These are phyloP conservation scores for Bellardia pandia DNA, from an alignment of 2,888 invertebrate species.

Conservation along the genomic window DNA sequence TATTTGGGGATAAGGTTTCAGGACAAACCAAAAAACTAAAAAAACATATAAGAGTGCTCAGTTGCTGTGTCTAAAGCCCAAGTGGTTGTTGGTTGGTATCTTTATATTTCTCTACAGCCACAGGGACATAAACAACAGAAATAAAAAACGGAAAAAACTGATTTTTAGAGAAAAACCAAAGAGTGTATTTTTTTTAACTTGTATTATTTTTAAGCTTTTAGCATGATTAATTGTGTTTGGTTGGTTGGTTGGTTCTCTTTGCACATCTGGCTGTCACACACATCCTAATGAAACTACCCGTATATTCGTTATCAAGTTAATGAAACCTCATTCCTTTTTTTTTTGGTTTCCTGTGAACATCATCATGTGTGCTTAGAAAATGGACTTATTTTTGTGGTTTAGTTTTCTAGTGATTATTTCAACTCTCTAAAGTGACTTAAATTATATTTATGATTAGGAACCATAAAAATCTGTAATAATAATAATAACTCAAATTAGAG, in stretches of 20 bases:
- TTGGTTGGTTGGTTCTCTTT: not conserved
- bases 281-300: not conserved
- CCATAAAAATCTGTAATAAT: slow-evolving; percentile 20
- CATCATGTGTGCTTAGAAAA: not conserved
- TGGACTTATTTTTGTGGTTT: slow-evolving; percentile 15
- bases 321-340: slow-evolving; percentile 24
- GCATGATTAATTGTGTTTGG: slow-evolving; percentile 59
- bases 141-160: not conserved
- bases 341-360: not conserved
- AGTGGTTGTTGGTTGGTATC: slow-evolving; percentile 17
- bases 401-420: not conserved
- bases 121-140: slow-evolving; percentile 21
- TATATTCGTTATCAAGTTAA: slow-evolving; percentile 31
- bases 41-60: not conserved
- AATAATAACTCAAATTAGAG: slow-evolving; percentile 22
- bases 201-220: slow-evolving; percentile 65
- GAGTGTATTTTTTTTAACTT: slow-evolving; percentile 29
- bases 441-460: slow-evolving; percentile 44
- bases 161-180: slow-evolving; percentile 1
- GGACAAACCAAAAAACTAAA: not conserved
- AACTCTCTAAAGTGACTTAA: slow-evolving; percentile 50
- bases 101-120: slow-evolving; percentile 1
- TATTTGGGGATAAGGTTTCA: not conserved
- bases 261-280: slow-evolving; percentile 13
- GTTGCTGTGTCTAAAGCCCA: slow-evolving; percentile 1